These are phyloP conservation scores for Patella vulgata DNA, from an alignment of 1,140 invertebrate species.

Conservation along the genomic window DNA sequence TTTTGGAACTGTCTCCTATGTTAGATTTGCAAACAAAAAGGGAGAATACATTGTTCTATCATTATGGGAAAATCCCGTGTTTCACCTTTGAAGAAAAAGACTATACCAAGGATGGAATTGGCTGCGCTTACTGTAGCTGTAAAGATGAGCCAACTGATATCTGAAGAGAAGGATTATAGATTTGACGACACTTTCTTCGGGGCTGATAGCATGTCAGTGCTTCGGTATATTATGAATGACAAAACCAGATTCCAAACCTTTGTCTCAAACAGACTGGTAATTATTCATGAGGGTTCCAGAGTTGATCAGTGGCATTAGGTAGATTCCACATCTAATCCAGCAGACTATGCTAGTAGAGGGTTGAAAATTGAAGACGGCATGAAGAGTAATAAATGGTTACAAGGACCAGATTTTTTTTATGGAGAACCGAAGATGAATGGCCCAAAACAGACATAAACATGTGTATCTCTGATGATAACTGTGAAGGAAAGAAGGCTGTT, in stretches of 20 bases:
- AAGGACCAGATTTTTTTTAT: constrained; percentile 33
- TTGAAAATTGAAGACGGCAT: constrained; percentile 10
- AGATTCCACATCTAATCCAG: constrained; percentile 21
- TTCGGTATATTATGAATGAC: constrained; percentile 24
- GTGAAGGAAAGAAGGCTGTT: constrained; percentile 1
- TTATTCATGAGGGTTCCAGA: constrained; percentile 21
- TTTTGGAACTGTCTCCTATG: constrained; percentile 14
- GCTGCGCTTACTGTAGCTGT: constrained; percentile 60
- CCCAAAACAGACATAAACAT: neutral
- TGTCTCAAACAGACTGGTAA: constrained; percentile 26
- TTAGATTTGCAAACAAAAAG: constrained; percentile 9
- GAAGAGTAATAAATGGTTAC: constrained; percentile 6
- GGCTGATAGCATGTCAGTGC: constrained; percentile 29
- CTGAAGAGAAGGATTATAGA: constrained; percentile 9
- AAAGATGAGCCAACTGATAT: constrained; percentile 5
- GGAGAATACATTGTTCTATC: neutral
- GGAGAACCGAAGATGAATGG: constrained; percentile 13
- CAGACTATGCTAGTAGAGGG: constrained; percentile 22
- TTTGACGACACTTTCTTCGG: constrained; percentile 13
- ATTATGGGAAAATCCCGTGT: too few relatives aligned
- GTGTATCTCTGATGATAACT: neutral
- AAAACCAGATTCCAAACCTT: constrained; percentile 24
- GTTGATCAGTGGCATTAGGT: constrained; percentile 24
- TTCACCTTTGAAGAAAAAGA: constrained; percentile 62
- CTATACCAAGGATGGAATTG: constrained; percentile 69